These are phyloP conservation scores for Catharus ustulatus DNA, from an alignment of 2,797 vertebrate species.

Conservation along the genomic window DNA sequence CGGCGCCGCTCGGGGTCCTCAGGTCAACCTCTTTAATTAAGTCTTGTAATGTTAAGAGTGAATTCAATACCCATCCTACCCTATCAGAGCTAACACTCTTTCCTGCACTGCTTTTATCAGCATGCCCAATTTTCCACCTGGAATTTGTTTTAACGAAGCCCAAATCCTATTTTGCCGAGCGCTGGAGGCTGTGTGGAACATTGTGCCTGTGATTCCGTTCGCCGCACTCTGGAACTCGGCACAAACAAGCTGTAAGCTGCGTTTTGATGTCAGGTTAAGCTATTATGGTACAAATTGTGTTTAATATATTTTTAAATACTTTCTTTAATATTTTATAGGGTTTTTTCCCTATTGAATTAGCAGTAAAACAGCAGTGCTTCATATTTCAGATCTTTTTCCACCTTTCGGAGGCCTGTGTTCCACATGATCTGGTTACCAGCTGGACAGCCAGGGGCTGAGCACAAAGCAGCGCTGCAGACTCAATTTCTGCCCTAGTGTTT, in stretches of 20 bases:
- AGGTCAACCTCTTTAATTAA: conserved; percentile 75
- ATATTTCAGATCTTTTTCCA: conserved; percentile 66
- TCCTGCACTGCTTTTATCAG: conserved; percentile 67
- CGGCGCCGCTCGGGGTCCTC: conserved; percentile 54
- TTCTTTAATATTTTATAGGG: conserved; percentile 73
- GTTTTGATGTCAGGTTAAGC: conserved; percentile 58
- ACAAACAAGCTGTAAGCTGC: conserved; percentile 53
- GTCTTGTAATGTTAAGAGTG: conserved; percentile 62
- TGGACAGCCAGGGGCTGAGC: conserved; percentile 64
- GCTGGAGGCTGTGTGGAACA: conserved; percentile 62
- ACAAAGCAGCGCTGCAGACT: conserved; percentile 43
- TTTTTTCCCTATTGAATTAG: conserved; percentile 66
- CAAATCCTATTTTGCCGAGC: conserved; percentile 50
- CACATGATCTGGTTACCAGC: conserved; percentile 70
- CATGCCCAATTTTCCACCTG: conserved; percentile 69
- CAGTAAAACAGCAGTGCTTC: conserved; percentile 69
- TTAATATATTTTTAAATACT: conserved; percentile 74
- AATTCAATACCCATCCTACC: conserved; percentile 67
- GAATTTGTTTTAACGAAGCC: conserved; percentile 69
- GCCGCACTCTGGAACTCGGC: conserved; percentile 7
- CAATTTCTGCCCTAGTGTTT: not conserved
- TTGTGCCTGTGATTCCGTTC: conserved; percentile 26
- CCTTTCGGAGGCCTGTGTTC: conserved; percentile 47
- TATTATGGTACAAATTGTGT: conserved; percentile 74
- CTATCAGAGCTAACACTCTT: conserved; percentile 67